Evolutionary conservation across 2,797 vertebrate genomes (phyloP), one percentile per base, ranked within the genome.

Genomic region (Melanotaenia nigrans): DNA sequence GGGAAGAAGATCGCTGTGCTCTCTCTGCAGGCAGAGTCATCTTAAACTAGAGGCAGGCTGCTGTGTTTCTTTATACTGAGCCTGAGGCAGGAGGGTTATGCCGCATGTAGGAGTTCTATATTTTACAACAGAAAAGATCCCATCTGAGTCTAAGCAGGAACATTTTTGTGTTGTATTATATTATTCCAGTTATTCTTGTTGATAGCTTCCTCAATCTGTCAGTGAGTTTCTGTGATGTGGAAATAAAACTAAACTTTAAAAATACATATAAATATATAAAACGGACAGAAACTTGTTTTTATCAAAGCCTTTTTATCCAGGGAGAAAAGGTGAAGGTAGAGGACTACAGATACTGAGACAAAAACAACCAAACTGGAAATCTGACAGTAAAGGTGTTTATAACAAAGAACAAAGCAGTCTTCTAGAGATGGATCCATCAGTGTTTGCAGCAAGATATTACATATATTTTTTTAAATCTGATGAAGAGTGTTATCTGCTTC

Each of bases 1-100:
- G 1, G 57, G 42, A 73, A 71, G 47, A 57, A 49, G 73, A 76
- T 77, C 10, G 49, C 73, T 59, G 54, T 24, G 57, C 35, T 74
- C 73, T 74, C 73, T 71, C 71, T 58, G 68, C 74, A 35, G n/a
- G 59, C 65, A 62, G 65, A 65, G 36, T 60, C 63, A 36, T 65
- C 75, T 69, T 25, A 75, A 70, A 53, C 65, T 54, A 12, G 33
- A 65, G 56, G 59, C 58, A 57, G 58, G 68, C 67, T 71, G 70
- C 74, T 61, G 78, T 58, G 71, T 78, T 54, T 61, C 40, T 65
- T 54, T 54, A 42, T 51, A 28, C 58, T 35, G 71, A 71, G 68
- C 81, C 59, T 1, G 42, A 57, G 59, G 68, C 73, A n/a, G 42
- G 7, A 54, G 12, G 81, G 77, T 78, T 64, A 65, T 30, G 14